Base-by-base conservation (phyloP, 2,797 vertebrate genomes). In the Monodelphis domestica region DNA sequence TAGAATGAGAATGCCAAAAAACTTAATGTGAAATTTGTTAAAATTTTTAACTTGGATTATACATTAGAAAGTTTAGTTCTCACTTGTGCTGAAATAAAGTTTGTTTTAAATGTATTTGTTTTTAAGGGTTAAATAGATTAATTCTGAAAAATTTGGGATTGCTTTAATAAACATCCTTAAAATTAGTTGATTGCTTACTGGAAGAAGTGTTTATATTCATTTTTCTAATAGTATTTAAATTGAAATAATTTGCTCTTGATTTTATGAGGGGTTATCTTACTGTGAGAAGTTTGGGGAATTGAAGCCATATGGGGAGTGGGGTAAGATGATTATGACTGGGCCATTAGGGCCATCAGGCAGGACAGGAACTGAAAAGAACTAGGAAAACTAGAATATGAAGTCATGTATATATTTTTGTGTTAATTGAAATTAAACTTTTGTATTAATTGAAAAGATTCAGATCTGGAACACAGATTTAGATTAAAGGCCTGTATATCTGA, bases 61-160 rank as follows among this genome's bases (percentile, higher is more conserved):
- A 4, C 54, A 87, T 91, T 91, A 54, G 70, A 63, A 70, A 92
- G 38, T 95, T 96, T 84, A 92, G 29, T 89, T 56, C 84, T 91
- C 53, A 92, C 11, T 54, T 90, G 30, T 88, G 33, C 0, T 93
- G 90, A 89, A 90, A 89, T 88, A 53, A 33, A 6, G 12, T 88
- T 92, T 70, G 78, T 70, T 91, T 54, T 55, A 94, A 93, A 90
- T 45, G 29, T 92, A 28, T 90, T 89, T 45, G 33, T 94, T 91
- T 38, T 63, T 94, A 63, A 53, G 70, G 4, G 9, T 87, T 96
- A 95, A 93, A 91, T 28, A 57, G 21, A 78, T 45, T 45, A 78
- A 70, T 63, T 63, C 63, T 70, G 63, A 70, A 78, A 78, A 38
- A 10, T 6, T 78, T 45, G 70, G 70, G 21, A 5, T 38, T 5